Conservation (phyloP, 2,888 invertebrate genomes). For the Harmothoe impar region DNA sequence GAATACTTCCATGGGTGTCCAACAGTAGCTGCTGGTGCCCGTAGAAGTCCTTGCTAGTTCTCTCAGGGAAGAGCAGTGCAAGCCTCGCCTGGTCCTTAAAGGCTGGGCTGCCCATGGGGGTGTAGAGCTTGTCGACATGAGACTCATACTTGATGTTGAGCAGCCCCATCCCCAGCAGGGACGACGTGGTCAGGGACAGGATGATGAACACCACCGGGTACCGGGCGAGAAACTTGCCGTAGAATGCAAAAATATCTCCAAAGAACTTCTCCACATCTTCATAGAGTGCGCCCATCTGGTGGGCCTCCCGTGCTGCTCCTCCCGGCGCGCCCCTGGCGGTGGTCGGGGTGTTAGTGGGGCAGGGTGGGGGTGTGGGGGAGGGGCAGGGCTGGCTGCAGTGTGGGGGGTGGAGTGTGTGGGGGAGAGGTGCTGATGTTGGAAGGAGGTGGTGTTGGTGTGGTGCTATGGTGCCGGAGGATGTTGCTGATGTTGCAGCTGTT, state of each 20-base stretch:
- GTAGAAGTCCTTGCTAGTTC: conserved; percentile 58
- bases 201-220: conserved; percentile 71
- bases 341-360: neutral
- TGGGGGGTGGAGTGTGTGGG: neutral
- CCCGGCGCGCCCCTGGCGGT: neutral
- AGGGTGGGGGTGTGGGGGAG: neutral
- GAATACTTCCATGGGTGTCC: conserved; percentile 65
- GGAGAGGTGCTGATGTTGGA: neutral
- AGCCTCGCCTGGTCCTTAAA: conserved; percentile 70
- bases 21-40: conserved; percentile 62
- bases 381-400: neutral
- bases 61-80: conserved; percentile 66
- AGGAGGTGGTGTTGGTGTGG: neutral
- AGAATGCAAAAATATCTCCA: conserved; percentile 72
- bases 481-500: neutral
- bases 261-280: conserved; percentile 73
- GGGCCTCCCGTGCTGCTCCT: neutral
- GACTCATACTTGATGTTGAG: conserved; percentile 71
- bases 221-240: conserved; percentile 71
- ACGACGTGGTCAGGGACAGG: conserved; percentile 69
- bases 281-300: conserved; percentile 71
- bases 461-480: neutral
- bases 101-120: conserved; percentile 75
- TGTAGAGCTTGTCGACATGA: conserved; percentile 73
- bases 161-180: conserved; percentile 70